Base-by-base conservation (phyloP, 2,797 vertebrate species). In the Hippopotamyrus pictus region DNA sequence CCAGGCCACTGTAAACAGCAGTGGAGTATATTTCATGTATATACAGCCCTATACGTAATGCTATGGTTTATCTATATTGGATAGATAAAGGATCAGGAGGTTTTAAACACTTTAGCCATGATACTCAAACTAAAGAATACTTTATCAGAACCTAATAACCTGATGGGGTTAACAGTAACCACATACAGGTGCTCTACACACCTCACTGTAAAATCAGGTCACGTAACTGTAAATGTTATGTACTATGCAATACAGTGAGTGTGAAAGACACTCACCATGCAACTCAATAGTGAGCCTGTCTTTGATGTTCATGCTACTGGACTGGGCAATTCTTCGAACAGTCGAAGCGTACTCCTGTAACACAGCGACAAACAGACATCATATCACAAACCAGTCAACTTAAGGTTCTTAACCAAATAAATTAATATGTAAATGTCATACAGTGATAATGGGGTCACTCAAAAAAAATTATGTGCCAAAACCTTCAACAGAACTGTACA, bases 261-360 rank as follows among this genome's bases (percentile, higher is more conserved):
- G 73, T n/a, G 12, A 73, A n/a, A 46, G 44, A 79, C 90, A 90
- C 97, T 96, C 96, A 99, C 98, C 92, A 1, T 97, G 96, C 87
- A 99, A 92, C 92, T 99, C 97, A 46, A 99, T 97, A 90, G 97
- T 99, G 33, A 99, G 95, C 94, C 97, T 96, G 95, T 99, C 97
- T 92, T 98, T 99, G 91, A 97, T 93, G 93, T 95, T 96, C 93
- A 96, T 96, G 0, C 95, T 97, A 91, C 96, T 94, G 0, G 99
- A 98, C 92, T 97, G 97, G 5, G 98, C 95, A 0, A 98, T 96
- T 89, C 96, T 95, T 90, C 97, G 96, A 9, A 99, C 97, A 0
- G 96, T 97, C 46, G 96, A 97, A 22, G 97, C 98, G 14, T 98
- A 97, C 93, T 99, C 98, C 98, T 99, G 93, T 86, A 87, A 90